phyloP scores from a whole-genome alignment of 2,113 vertebrate species.

The Ia io region DNA sequence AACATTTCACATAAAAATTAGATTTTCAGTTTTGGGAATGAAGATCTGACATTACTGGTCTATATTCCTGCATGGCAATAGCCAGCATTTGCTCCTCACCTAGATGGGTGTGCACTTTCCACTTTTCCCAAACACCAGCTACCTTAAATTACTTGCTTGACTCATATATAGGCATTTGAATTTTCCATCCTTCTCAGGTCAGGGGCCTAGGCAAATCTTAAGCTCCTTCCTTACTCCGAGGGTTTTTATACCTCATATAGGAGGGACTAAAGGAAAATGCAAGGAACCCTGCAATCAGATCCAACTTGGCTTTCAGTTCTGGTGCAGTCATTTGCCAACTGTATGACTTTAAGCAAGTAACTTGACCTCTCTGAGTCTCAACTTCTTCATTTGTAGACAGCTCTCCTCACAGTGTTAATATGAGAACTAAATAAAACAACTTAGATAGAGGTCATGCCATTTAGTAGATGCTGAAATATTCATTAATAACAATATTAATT shows the following conservation, averaged over 20 bases:
- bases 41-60: not conserved
- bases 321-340: not conserved
- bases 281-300: not conserved
- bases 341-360: not conserved
- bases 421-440: conserved; percentile 24
- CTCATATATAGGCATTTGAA: not conserved
- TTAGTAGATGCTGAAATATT: conserved; percentile 32
- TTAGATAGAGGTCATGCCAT: not conserved
- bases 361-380: conserved; percentile 9
- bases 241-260: not conserved
- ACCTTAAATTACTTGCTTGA: not conserved
- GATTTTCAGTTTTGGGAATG: not conserved
- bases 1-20: conserved; percentile 16
- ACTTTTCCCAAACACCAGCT: not conserved
- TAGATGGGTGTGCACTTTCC: not conserved
- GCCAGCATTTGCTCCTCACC: not conserved
- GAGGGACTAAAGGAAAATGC: not conserved
- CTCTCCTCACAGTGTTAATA: not conserved
- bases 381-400: not conserved
- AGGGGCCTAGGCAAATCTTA: not conserved
- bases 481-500: not conserved
- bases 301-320: not conserved
- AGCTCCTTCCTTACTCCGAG: not conserved
- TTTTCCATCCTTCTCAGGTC: not conserved
- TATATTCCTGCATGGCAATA: not conserved